A percentile compares a stretch with the other conserved stretches of the same genome.
Evolutionary conservation across 2,113 vertebrate species (phyloP).

Genomic region (Jaculus jaculus): DNA sequence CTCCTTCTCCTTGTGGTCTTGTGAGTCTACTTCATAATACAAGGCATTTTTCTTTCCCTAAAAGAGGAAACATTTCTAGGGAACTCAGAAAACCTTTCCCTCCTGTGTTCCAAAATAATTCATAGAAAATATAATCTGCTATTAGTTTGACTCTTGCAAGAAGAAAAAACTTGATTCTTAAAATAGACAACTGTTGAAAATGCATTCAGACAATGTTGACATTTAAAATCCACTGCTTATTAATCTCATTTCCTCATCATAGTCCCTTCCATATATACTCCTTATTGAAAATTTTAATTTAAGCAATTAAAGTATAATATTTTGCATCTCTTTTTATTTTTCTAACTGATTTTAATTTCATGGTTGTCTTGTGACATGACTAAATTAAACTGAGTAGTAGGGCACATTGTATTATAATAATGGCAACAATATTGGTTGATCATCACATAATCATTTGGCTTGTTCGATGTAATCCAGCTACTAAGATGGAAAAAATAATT

Average conservation of each 20-base stretch:
- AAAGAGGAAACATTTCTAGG: neutral
- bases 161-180: neutral
- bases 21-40: neutral
- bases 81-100: neutral
- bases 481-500: constrained; percentile 33
- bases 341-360: constrained; percentile 65
- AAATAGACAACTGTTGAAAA: constrained; percentile 10
- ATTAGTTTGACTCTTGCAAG: constrained; percentile 3
- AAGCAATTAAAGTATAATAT: constrained; percentile 44
- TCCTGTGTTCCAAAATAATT: neutral
- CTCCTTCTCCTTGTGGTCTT: neutral
- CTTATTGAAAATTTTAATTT: constrained; percentile 59
- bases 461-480: constrained; percentile 29
- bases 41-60: neutral
- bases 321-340: constrained; percentile 43
- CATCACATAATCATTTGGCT: constrained; percentile 41
- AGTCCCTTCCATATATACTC: neutral
- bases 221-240: constrained; percentile 34
- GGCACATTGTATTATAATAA: constrained; percentile 51
- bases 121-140: neutral
- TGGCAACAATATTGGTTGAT: constrained; percentile 36
- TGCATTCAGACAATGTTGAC: constrained; percentile 2
- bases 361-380: constrained; percentile 55
- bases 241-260: neutral
- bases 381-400: constrained; percentile 57